A percentile compares a stretch with the other conserved stretches of the same genome.
These are phyloP conservation scores for Paratilapia polleni DNA, from an alignment of 2,113 vertebrate species.

Conservation along the genomic window DNA sequence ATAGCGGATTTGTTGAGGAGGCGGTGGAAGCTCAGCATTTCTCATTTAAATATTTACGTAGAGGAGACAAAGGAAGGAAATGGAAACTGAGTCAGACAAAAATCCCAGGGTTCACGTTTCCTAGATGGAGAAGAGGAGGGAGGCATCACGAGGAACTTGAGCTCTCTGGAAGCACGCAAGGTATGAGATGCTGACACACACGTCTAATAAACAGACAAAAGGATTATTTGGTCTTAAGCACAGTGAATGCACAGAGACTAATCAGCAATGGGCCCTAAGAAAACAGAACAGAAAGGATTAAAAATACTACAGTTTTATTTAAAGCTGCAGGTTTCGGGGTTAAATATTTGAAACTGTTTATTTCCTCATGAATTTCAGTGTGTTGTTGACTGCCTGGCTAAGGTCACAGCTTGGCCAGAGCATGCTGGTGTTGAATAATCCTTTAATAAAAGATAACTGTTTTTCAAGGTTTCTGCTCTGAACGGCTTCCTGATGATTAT, in stretches of 20 bases:
- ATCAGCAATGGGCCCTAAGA: neutral
- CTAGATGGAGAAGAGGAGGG: neutral
- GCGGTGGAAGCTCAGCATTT: neutral
- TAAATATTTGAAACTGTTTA: neutral
- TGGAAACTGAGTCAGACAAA: constrained; percentile 24
- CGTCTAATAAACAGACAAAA: neutral
- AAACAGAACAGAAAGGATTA: neutral
- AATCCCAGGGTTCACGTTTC: constrained; percentile 52
- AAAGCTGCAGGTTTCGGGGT: neutral
- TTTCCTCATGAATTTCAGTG: neutral
- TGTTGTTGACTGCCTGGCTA: neutral
- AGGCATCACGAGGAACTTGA: neutral
- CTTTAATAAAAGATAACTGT: neutral
- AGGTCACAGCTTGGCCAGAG: neutral
- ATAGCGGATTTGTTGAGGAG: constrained; percentile 5
- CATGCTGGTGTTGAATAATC: neutral
- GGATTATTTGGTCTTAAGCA: neutral
- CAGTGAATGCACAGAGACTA: neutral
- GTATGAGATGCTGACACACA: neutral
- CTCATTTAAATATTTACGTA: constrained; percentile 64
- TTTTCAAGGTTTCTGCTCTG: neutral
- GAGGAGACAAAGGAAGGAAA: constrained; percentile 48
- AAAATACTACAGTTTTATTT: neutral
- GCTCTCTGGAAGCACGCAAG: neutral
- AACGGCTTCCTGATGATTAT: neutral